Percentiles rank a stretch among this genome's conserved stretches.
phyloP scores from a whole-genome alignment of 2,797 vertebrate genomes.

The Neosilurus hyrtlii region DNA sequence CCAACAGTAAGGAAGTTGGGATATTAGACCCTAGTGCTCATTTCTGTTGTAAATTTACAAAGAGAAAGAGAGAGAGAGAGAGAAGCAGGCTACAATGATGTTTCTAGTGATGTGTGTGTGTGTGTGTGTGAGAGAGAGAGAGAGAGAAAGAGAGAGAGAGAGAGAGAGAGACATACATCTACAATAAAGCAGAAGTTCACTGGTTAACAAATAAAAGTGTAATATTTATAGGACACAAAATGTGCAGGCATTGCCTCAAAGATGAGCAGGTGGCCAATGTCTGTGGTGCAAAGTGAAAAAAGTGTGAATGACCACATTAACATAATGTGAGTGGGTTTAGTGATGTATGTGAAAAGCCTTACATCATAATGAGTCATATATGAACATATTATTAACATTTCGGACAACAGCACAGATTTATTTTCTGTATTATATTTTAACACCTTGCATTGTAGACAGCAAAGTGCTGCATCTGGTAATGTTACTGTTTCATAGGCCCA shows the following conservation, averaged over 20 bases:
- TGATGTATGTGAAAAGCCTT: not conserved
- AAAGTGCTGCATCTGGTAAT: not conserved
- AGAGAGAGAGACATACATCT: too few relatives aligned
- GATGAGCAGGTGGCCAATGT: not conserved
- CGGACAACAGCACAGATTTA: not conserved
- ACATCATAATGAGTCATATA: not conserved
- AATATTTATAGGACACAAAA: not conserved
- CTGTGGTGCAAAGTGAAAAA: constrained; percentile 7
- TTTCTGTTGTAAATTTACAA: not conserved
- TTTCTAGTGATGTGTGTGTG: too few relatives aligned
- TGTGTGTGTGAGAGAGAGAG: too few relatives aligned
- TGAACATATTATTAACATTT: not conserved
- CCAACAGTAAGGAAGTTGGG: not conserved
- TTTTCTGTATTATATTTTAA: not conserved
- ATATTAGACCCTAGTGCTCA: not conserved
- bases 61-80: too few relatives aligned
- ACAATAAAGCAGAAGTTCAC: too few relatives aligned
- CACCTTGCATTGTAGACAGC: not conserved
- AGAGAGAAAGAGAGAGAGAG: too few relatives aligned
- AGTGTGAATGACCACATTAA: not conserved
- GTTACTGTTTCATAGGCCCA: not conserved
- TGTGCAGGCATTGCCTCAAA: not conserved
- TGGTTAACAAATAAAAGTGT: too few relatives aligned
- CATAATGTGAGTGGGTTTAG: not conserved
- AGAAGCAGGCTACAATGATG: too few relatives aligned